phyloP scores from a whole-genome alignment of 2,888 invertebrate genomes.

The Bellardia pandia region DNA sequence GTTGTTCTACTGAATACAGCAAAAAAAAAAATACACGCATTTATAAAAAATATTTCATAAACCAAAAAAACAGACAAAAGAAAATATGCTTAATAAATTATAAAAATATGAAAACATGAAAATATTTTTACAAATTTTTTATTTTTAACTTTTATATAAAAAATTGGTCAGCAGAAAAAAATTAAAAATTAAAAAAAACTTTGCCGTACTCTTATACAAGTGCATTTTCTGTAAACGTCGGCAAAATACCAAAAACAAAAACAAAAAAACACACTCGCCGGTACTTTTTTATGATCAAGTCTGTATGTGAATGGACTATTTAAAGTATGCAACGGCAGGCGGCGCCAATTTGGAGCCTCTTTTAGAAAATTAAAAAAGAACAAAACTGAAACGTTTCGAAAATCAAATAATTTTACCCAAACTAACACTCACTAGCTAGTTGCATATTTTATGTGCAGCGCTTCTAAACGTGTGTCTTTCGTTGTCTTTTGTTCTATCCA shows the following conservation, averaged over 20 bases:
- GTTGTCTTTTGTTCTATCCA: conserved; percentile 16
- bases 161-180: conserved; percentile 52
- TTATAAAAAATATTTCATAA: conserved; percentile 21
- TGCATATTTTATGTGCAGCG: conserved; percentile 38
- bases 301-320: conserved; percentile 58
- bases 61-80: conserved; percentile 3
- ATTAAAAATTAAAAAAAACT: conserved; percentile 57
- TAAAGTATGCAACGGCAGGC: conserved; percentile 71
- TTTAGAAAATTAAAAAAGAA: not conserved
- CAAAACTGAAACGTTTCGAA: conserved; percentile 47
- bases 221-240: conserved; percentile 52
- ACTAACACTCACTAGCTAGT: conserved; percentile 70
- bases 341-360: conserved; percentile 74
- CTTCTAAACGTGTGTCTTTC: conserved; percentile 19
- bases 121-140: conserved; percentile 50
- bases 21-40: not conserved
- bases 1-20: conserved; percentile 14
- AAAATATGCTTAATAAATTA: conserved; percentile 63
- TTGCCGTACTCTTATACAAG: conserved; percentile 62
- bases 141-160: conserved; percentile 11
- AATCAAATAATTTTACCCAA: conserved; percentile 58
- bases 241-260: conserved; percentile 49
- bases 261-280: not conserved
- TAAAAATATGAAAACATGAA: conserved; percentile 68
- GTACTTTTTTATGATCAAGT: conserved; percentile 51